These are phyloP conservation scores for Drosophila takahashii DNA, from an alignment of 1,140 invertebrate genomes.

Conservation along the genomic window DNA sequence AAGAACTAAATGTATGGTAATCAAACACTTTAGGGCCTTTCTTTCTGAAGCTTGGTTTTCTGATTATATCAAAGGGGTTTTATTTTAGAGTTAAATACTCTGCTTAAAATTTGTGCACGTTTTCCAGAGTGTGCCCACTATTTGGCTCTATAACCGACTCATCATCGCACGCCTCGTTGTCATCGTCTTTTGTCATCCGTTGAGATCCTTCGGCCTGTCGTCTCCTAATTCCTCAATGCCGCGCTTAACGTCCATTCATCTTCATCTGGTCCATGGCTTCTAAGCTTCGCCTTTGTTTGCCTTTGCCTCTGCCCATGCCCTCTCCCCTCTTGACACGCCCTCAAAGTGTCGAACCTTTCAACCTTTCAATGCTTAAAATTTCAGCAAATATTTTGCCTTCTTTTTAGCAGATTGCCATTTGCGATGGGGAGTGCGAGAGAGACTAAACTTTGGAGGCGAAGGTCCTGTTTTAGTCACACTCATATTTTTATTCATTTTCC, in stretches of 20 bases:
- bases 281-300: constrained; percentile 46
- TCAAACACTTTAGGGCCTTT: too few relatives aligned
- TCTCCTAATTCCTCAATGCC: constrained; percentile 71
- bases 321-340: constrained; percentile 1
- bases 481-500: neutral
- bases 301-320: neutral
- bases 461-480: constrained; percentile 9
- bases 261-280: constrained; percentile 68
- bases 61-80: too few relatives aligned
- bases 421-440: neutral
- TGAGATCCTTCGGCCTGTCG: constrained; percentile 29
- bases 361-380: constrained; percentile 76
- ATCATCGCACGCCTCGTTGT: constrained; percentile 30
- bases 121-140: constrained; percentile 26
- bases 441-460: neutral
- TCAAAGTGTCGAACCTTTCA: constrained; percentile 54
- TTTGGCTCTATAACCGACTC: constrained; percentile 16
- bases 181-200: constrained; percentile 42
- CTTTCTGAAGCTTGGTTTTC: too few relatives aligned
- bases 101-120: neutral
- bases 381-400: constrained; percentile 64
- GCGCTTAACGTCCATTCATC: constrained; percentile 72
- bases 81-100: neutral
- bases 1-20: too few relatives aligned
- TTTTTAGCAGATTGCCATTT: constrained; percentile 15